Percentiles rank a stretch among this genome's conserved stretches.
These are phyloP conservation scores for Tuberolachnus salignus DNA, from an alignment of 2,888 invertebrate species.

Conservation along the genomic window DNA sequence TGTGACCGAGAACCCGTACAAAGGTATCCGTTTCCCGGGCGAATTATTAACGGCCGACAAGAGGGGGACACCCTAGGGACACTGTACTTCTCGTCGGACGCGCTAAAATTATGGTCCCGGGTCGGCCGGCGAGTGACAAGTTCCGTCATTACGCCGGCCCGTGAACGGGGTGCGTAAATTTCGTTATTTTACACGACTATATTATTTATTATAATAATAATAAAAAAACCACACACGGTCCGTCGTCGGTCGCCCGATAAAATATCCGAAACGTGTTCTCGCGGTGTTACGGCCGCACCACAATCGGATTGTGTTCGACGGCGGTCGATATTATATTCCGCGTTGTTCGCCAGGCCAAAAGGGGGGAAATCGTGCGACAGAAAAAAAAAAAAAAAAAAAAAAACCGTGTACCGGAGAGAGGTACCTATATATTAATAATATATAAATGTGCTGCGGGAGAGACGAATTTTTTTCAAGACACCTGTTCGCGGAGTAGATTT, in stretches of 20 bases:
- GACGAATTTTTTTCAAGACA: slow-evolving; percentile 14
- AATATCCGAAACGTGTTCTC: slow-evolving; percentile 34
- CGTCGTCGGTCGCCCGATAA: background rate
- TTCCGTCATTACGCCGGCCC: background rate
- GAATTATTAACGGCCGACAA: slow-evolving; percentile 13
- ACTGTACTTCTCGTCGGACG: background rate
- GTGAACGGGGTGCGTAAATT: background rate
- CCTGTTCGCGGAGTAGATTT: slow-evolving; percentile 21
- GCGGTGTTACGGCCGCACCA: background rate
- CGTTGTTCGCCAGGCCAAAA: slow-evolving; percentile 14
- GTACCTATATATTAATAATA: too few relatives aligned
- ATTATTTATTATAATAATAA: too few relatives aligned
- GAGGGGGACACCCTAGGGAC: background rate
- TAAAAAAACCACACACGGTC: background rate
- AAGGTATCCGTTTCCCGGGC: background rate
- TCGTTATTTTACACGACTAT: too few relatives aligned
- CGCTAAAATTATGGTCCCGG: background rate
- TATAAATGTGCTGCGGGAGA: too few relatives aligned
- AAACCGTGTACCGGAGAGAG: background rate
- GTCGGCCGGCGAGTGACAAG: background rate
- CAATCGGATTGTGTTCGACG: background rate
- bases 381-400: slow-evolving; percentile 3
- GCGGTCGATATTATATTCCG: slow-evolving; percentile 22
- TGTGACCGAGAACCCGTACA: too few relatives aligned
- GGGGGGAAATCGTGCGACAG: background rate